phyloP scores from a whole-genome alignment of 1,140 invertebrate genomes.

The Drosophila tsacasi region DNA sequence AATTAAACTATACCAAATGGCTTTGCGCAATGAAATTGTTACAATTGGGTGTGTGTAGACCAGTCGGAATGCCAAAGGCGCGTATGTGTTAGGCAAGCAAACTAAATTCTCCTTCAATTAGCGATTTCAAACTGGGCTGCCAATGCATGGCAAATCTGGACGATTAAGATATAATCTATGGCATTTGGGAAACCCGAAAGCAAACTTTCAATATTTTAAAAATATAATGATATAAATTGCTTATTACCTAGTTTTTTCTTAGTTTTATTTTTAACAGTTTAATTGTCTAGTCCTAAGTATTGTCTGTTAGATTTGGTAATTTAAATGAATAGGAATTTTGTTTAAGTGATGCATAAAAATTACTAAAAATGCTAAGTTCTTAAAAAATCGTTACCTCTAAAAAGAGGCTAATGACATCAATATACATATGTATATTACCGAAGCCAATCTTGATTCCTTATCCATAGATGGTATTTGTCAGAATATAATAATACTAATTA shows the following conservation, averaged over 20 bases:
- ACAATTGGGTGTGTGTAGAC: constrained; percentile 19
- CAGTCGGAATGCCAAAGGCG: constrained; percentile 26
- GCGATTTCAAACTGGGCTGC: constrained; percentile 7
- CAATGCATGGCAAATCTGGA: neutral
- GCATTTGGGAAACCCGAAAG: neutral
- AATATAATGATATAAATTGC: neutral
- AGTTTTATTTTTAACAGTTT: neutral
- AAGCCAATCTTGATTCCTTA: too few relatives aligned
- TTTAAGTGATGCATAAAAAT: too few relatives aligned
- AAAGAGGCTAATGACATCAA: too few relatives aligned
- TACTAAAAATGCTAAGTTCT: too few relatives aligned
- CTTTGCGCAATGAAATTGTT: constrained; percentile 63
- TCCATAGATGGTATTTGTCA: too few relatives aligned
- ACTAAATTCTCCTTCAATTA: constrained; percentile 30
- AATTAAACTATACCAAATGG: constrained; percentile 74
- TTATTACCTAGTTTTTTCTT: neutral
- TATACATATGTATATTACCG: too few relatives aligned
- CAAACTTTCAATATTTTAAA: neutral
- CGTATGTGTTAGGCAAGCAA: constrained; percentile 23
- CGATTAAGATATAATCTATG: neutral
- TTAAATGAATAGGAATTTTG: neutral
- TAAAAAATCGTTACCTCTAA: too few relatives aligned
- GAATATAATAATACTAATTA: too few relatives aligned
- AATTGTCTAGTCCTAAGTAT: neutral
- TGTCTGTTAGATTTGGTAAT: neutral